Conservation (phyloP, 1,140 invertebrate species). For the Euura lappo region DNA sequence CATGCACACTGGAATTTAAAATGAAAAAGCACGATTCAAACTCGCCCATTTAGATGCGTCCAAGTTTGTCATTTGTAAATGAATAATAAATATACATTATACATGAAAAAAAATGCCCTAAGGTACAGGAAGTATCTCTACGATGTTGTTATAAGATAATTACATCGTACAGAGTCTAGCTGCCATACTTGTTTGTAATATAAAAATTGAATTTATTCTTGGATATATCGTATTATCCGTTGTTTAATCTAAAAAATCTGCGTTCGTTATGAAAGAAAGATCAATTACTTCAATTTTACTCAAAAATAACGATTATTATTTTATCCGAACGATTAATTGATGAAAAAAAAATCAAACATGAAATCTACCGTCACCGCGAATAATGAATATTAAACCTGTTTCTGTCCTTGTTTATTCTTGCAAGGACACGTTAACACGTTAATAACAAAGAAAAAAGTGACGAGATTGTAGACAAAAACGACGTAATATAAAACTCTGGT, state of each 20-base stretch:
- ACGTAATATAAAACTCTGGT: too few species aligned
- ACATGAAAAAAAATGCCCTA: background rate
- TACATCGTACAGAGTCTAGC: background rate
- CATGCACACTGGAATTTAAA: too few species aligned
- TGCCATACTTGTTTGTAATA: constrained; percentile 1
- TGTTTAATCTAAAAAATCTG: background rate
- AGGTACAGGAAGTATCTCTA: background rate
- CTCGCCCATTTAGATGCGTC: constrained; percentile 1
- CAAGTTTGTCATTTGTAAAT: background rate
- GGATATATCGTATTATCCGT: background rate
- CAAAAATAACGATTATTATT: too few species aligned
- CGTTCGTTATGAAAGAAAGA: too few species aligned
- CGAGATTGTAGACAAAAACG: background rate
- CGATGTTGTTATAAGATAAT: background rate
- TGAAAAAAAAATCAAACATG: constrained; percentile 1
- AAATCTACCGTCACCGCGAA: background rate
- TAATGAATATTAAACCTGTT: background rate
- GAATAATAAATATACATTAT: background rate
- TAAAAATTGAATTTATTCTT: background rate
- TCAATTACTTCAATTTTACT: too few species aligned
- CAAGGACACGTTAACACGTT: background rate
- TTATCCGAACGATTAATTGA: background rate
- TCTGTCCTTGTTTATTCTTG: background rate
- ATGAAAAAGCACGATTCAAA: background rate
- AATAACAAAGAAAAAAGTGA: background rate